Evolutionary conservation across 2,888 invertebrate genomes (phyloP), one percentile per base, ranked within the genome.

Genomic region (Eupithecia tripunctaria): DNA sequence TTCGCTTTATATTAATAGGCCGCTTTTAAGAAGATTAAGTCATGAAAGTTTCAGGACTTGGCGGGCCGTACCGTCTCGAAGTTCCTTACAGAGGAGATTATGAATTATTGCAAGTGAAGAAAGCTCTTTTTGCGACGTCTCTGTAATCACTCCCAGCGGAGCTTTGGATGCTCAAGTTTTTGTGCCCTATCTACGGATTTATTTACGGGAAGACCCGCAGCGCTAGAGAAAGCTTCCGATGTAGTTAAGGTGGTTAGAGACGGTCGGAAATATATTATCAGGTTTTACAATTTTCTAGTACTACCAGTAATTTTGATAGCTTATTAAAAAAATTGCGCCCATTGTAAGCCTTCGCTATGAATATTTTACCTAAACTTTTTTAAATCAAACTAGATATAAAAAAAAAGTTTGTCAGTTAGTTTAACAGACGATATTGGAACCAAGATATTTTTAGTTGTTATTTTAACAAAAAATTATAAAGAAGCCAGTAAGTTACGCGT

Each of bases 11-110:
- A 85, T 85, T 83, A 86, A 85, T 85, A 85, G 82, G 79, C 78
- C 70, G 80, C 85, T 83, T 84, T 84, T 83, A 85, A 84, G 80
- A 79, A 84, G 85, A 88, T 86, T 87, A 87, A 81, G 84, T 78
- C 80, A 81, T 84, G 81, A 83, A 88, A 86, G 82, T 87, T 87
- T 83, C 79, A 84, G 76, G 80, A 84, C 82, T 84, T 84, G 76
- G 76, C 80, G 78, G 76, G 79, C 76, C 75, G 79, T 71, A 78
- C 77, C 77, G 76, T 80, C 76, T 81, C 79, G 59, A 79, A 83
- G 78, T 85, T 84, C 81, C 82, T 83, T 81, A 77, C 77, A 79
- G 80, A 81, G 78, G 79, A 84, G 83, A 84, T 85, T 85, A 86
- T 85, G 81, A 86, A 84, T 84, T 82, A 86, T 85, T 83, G 84